phyloP scores from a whole-genome alignment of 2,888 invertebrate genomes.

The Brachynemurus nebulosus region DNA sequence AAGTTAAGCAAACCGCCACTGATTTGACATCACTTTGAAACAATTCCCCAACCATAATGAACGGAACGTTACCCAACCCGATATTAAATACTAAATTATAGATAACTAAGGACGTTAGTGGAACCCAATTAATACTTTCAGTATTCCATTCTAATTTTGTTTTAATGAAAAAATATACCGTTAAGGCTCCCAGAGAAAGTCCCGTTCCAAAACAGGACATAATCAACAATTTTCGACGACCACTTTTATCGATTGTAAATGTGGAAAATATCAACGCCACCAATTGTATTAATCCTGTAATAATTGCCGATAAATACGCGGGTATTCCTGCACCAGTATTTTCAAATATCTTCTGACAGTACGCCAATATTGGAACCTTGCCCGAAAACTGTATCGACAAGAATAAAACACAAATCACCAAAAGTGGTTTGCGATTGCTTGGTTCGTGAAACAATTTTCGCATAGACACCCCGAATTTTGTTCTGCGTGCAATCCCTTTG shows the following conservation, averaged over 20 bases:
- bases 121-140: constrained; percentile 34
- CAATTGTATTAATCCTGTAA: constrained; percentile 7
- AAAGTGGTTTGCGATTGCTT: constrained; percentile 29
- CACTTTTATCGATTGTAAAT: constrained; percentile 38
- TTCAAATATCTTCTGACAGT: constrained; percentile 32
- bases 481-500: constrained; percentile 22
- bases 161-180: constrained; percentile 40
- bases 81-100: constrained; percentile 44
- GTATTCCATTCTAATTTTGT: constrained; percentile 24
- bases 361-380: constrained; percentile 27
- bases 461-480: constrained; percentile 20
- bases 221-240: constrained; percentile 39
- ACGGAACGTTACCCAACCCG: constrained; percentile 45
- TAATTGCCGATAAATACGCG: constrained; percentile 4
- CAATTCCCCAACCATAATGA: constrained; percentile 47
- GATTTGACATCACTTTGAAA: constrained; percentile 50
- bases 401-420: constrained; percentile 26
- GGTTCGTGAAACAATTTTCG: constrained; percentile 22
- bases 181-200: constrained; percentile 35
- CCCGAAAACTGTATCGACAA: constrained; percentile 34
- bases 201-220: constrained; percentile 40
- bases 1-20: constrained; percentile 41
- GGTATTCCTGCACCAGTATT: constrained; percentile 11
- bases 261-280: constrained; percentile 22
- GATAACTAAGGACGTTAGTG: constrained; percentile 38